Evolutionary conservation across 2,797 vertebrate genomes (phyloP), one percentile per base, ranked within the genome.

Genomic region (Synanceia verrucosa): DNA sequence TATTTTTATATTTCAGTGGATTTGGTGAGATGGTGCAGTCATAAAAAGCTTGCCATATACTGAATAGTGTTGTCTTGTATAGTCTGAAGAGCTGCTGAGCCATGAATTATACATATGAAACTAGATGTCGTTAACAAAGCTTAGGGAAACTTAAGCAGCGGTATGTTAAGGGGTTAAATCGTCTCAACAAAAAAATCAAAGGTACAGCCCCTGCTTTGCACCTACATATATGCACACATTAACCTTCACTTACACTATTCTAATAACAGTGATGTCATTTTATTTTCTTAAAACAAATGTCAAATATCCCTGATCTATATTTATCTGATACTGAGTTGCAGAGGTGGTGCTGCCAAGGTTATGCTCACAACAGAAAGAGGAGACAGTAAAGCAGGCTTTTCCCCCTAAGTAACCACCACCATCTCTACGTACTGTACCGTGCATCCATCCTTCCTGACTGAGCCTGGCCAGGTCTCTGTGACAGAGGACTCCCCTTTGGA

Each of bases 401-500:
- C 62, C 19, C 44, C n/a, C 33, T 11, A 37, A 65, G 48, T 68
- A 66, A 83, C 65, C 73, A 73, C 12, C 77, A 47, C 12, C 65
- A n/a, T 5, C 43, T 24, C 12, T 28, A 23, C 28, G 18, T 50
- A 67, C 73, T 77, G 70, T 46, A 85, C 29, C 65, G 6, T 78
- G 24, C 70, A 14, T 66, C 65, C 44, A 6, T 60, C 58, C 23
- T 24, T 48, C 41, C 62, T 82, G 76, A 74, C 79, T 81, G 84
- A 85, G 80, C 66, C 67, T 65, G 73, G 70, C 76, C 87, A 84
- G 84, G 86, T 83, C 81, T 85, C 77, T 86, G 73, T 90, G 86
- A 88, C 89, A 88, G 85, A 85, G 75, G 81, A 89, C 88, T 85
- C 81, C 84, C 80, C 78, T 88, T 86, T 87, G 88, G 86, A 90